A percentile compares a stretch with the other conserved stretches of the same genome.
phyloP scores from a whole-genome alignment of 1,140 invertebrate genomes.

The Drosophila prosaltans region DNA sequence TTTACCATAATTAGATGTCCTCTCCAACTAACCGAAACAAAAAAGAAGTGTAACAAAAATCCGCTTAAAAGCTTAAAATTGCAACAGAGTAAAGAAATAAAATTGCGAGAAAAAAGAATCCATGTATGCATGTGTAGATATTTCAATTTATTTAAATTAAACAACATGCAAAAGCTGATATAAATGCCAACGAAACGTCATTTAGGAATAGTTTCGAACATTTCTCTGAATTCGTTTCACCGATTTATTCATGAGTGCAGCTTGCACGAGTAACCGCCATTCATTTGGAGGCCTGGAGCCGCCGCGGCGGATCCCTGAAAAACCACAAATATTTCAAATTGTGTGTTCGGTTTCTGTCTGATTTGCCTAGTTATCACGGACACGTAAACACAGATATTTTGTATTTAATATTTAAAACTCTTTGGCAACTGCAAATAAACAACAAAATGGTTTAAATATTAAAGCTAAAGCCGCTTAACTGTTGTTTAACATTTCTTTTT shows the following conservation, averaged over 20 bases:
- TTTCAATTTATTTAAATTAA: constrained; percentile 4
- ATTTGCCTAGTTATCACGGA: constrained; percentile 51
- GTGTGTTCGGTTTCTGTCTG: constrained; percentile 29
- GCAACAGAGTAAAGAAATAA: too few relatives aligned
- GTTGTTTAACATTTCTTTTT: not conserved
- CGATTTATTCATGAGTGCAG: constrained; percentile 18
- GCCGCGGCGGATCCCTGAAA: not conserved
- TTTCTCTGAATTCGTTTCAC: not conserved
- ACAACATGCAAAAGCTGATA: not conserved
- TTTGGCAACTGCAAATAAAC: not conserved
- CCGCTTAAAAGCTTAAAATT: constrained; percentile 2
- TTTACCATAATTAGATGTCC: not conserved
- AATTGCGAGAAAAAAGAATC: too few relatives aligned
- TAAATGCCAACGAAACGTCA: not conserved
- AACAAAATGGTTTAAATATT: constrained; percentile 2
- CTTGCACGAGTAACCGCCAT: constrained; percentile 38
- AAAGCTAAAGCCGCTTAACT: constrained; percentile 2
- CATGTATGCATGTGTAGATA: not conserved
- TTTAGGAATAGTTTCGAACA: constrained; percentile 6
- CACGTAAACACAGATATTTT: not conserved
- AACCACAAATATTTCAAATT: constrained; percentile 55
- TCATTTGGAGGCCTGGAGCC: constrained; percentile 32
- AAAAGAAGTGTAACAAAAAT: not conserved
- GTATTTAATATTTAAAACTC: not conserved
- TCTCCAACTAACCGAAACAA: not conserved